Conservation (phyloP, 2,888 invertebrate species). For the Plagodis pulveraria region DNA sequence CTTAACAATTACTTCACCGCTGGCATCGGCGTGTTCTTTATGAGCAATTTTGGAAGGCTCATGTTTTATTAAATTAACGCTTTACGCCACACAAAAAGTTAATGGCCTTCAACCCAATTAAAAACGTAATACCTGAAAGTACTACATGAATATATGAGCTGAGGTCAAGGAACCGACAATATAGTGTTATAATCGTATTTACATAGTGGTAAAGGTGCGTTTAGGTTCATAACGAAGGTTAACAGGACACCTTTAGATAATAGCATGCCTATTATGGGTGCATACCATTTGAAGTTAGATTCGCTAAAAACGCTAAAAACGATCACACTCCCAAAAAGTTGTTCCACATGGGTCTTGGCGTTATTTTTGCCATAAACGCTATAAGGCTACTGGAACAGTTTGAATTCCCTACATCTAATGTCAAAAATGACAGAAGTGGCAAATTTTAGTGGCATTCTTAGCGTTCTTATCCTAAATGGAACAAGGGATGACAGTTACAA, state of each 20-base stretch:
- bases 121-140: not conserved
- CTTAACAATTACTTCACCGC: slow-evolving; percentile 59
- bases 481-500: too few relatives aligned
- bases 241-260: slow-evolving; percentile 10
- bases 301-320: too few relatives aligned
- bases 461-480: too few relatives aligned
- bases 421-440: too few relatives aligned
- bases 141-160: not conserved
- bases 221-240: slow-evolving; percentile 5
- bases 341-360: too few relatives aligned
- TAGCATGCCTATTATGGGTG: not conserved
- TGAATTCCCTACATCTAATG: too few relatives aligned
- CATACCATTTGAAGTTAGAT: too few relatives aligned
- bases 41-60: slow-evolving; percentile 39
- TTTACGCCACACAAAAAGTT: slow-evolving; percentile 1
- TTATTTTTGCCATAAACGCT: too few relatives aligned
- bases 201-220: not conserved
- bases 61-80: slow-evolving; percentile 49
- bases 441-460: too few relatives aligned
- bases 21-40: slow-evolving; percentile 47
- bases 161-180: not conserved
- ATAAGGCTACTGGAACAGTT: too few relatives aligned
- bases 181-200: not conserved
- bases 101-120: slow-evolving; percentile 2
- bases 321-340: too few relatives aligned